Base-by-base conservation (phyloP, 2,888 invertebrate species). In the Cephalotes varians region DNA sequence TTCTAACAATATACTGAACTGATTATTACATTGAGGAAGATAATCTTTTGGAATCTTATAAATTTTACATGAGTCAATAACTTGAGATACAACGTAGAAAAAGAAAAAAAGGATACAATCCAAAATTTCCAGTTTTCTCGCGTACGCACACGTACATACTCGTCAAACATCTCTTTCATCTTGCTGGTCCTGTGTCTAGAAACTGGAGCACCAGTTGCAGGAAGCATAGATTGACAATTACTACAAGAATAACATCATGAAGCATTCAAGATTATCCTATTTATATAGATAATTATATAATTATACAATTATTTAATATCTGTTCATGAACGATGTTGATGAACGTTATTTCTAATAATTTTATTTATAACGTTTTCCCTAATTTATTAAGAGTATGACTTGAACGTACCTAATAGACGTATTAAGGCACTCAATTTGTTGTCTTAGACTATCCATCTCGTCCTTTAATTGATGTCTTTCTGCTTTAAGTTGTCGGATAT, bases 111-210 rank as follows among this genome's bases (percentile, higher is more conserved):
- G 97, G 97, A 97, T 98, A 99, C 99, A 95, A 99, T 98, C 98
- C 99, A 99, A 95, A 99, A 99, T 95, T 98, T 99, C 99, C 99
- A 99, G 95, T 98, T 98, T 93, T 97, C 97, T 94, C 97, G 96
- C 25, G 99, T 99, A 84, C 98, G 96, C 91, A 96, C 96, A 89
- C 97, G 96, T 64, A 99, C 98, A 95, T 99, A 99, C 47, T 98
- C 97, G 90, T 98, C 98, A 95, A 98, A 99, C 96, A 99, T 97
- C 95, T 98, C 98, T 91, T 97, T 97, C 96, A 99, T 97, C 93
- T 98, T 98, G 92, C 97, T 98, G 51, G 97, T 98, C 91, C 98
- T 96, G 92, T 98, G 98, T 88, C 98, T 96, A 25, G 98, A 98
- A 85, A 99, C 97, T 3, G 99, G 99, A 84, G 98, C 99, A 84